These are phyloP conservation scores for Pachyuromys duprasi DNA, from an alignment of 2,797 vertebrate species.

Conservation along the genomic window DNA sequence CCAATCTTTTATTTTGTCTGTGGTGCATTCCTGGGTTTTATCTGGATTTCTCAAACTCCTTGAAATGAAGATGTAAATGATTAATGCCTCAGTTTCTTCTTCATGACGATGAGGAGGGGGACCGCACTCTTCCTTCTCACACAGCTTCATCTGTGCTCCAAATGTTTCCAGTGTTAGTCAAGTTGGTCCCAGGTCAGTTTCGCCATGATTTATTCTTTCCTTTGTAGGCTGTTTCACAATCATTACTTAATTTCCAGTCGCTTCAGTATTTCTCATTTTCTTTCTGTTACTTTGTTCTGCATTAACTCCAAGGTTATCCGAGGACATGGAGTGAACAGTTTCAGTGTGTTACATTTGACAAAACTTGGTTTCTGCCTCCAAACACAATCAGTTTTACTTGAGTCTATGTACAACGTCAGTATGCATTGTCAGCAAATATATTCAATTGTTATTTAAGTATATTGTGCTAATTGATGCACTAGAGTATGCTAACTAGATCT, in stretches of 20 bases:
- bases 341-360: not conserved
- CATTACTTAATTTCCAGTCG: conserved; percentile 36
- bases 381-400: conserved; percentile 47
- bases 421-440: conserved; percentile 53
- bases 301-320: not conserved
- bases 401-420: conserved; percentile 17
- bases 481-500: not conserved
- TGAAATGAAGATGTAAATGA: not conserved
- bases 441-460: conserved; percentile 47
- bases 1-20: conserved; percentile 21
- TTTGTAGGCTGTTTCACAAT: conserved; percentile 1
- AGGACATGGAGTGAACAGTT: not conserved
- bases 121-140: not conserved
- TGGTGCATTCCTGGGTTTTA: not conserved
- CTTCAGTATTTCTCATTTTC: conserved; percentile 13
- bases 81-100: not conserved
- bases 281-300: conserved; percentile 14
- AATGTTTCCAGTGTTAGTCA: conserved; percentile 12
- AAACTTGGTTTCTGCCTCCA: conserved; percentile 46
- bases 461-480: conserved; percentile 33
- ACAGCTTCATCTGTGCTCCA: not conserved
- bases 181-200: not conserved
- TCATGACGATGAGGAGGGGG: not conserved
- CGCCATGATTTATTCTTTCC: not conserved
- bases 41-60: conserved; percentile 36